phyloP scores from a whole-genome alignment of 2,888 invertebrate genomes.

The Hofmannophila pseudospretella region DNA sequence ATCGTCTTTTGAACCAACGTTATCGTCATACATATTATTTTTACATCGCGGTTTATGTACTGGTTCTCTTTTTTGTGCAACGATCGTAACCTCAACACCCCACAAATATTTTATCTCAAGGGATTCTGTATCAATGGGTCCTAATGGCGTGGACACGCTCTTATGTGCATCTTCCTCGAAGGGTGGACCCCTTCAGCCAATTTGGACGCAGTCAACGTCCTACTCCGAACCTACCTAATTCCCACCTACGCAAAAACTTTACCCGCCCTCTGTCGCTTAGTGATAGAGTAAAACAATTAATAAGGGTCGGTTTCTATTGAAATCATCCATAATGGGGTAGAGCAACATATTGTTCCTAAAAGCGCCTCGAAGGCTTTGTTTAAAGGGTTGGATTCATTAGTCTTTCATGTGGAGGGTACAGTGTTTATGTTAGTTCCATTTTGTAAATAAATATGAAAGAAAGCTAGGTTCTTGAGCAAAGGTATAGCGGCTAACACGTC shows the following conservation, averaged over 20 bases:
- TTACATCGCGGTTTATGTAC: too few relatives aligned
- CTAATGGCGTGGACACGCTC: slow-evolving; percentile 56
- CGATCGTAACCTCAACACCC: slow-evolving; percentile 25
- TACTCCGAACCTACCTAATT: slow-evolving; percentile 30
- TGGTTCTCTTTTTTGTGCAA: slow-evolving; percentile 2
- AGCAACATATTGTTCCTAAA: not conserved
- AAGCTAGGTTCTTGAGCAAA: too few relatives aligned
- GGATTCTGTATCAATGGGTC: slow-evolving; percentile 54
- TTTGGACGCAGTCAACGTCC: slow-evolving; percentile 28
- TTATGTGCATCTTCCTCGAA: slow-evolving; percentile 32
- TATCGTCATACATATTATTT: too few relatives aligned
- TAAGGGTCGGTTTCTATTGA: slow-evolving; percentile 17
- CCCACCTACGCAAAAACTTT: slow-evolving; percentile 29
- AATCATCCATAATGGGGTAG: slow-evolving; percentile 2
- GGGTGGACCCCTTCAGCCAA: slow-evolving; percentile 27
- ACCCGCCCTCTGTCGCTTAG: not conserved
- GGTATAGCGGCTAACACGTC: too few relatives aligned
- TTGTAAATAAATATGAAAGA: too few relatives aligned
- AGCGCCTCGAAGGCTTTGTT: not conserved
- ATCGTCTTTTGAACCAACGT: too few relatives aligned
- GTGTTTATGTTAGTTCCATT: not conserved
- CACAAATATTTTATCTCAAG: slow-evolving; percentile 46
- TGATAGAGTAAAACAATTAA: slow-evolving; percentile 7
- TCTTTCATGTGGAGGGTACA: not conserved
- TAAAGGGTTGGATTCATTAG: not conserved